Percentiles rank a stretch among this genome's conserved stretches.
These are phyloP conservation scores for Drosophila pectinifera DNA, from an alignment of 1,140 invertebrate species.

Conservation along the genomic window DNA sequence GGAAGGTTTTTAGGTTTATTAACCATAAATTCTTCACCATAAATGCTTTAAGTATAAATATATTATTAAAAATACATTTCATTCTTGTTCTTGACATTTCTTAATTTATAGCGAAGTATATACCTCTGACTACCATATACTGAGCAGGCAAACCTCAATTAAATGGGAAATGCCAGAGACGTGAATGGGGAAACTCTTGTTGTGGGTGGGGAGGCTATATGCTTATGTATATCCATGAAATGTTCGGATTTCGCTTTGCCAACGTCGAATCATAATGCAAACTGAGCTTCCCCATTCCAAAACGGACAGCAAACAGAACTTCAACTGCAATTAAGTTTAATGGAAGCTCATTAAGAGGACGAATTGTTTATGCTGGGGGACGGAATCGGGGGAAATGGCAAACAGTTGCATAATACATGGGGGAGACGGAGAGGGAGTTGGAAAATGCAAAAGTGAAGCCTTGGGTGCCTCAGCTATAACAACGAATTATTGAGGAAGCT, in stretches of 20 bases:
- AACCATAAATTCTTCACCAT: no score
- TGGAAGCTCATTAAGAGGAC: conserved; percentile 79
- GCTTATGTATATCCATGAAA: conserved; percentile 14
- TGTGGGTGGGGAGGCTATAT: background rate
- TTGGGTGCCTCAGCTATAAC: conserved; percentile 23
- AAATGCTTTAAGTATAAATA: no score
- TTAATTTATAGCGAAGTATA: background rate
- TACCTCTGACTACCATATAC: background rate
- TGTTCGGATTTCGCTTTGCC: conserved; percentile 44
- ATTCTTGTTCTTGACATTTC: no score
- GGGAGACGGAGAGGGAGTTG: conserved; percentile 1
- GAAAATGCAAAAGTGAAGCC: conserved; percentile 9
- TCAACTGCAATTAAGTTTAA: conserved; percentile 82
- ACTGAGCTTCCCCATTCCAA: conserved; percentile 14
- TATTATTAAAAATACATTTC: no score
- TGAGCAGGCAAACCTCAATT: conserved; percentile 48
- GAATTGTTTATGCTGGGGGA: conserved; percentile 53
- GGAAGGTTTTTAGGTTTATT: background rate
- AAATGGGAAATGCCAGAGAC: conserved; percentile 19
- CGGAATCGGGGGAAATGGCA: conserved; percentile 32
- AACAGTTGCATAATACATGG: conserved; percentile 66
- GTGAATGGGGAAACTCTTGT: conserved; percentile 12
- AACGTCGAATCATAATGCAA: conserved; percentile 17
- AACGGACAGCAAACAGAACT: conserved; percentile 60
- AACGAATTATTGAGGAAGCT: conserved; percentile 58